Evolutionary conservation across 2,797 vertebrate species (phyloP).

Genomic region (Pempheris klunzingeri): DNA sequence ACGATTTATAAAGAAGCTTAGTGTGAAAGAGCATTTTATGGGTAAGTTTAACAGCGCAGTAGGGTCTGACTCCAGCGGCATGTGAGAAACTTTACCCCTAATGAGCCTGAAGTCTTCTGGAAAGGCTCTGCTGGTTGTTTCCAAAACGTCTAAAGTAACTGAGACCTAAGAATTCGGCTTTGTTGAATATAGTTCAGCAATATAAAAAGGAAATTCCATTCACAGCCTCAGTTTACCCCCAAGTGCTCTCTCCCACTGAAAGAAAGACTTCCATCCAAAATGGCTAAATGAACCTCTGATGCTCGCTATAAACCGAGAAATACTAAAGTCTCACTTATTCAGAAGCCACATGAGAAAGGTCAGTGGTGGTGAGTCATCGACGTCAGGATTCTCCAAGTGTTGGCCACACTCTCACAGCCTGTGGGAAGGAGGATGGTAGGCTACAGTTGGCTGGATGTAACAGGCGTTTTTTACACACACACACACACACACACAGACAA

Average conservation of each 20-base stretch:
- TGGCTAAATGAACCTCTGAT: constrained; percentile 42
- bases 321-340: constrained; percentile 66
- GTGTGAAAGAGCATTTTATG: constrained; percentile 30
- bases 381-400: constrained; percentile 58
- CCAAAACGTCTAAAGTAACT: constrained; percentile 41
- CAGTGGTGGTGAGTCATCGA: constrained; percentile 72
- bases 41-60: constrained; percentile 29
- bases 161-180: constrained; percentile 43
- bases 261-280: constrained; percentile 51
- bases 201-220: constrained; percentile 64
- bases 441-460: constrained; percentile 35
- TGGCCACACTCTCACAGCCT: constrained; percentile 49
- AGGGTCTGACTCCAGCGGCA: constrained; percentile 26
- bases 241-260: constrained; percentile 34
- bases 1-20: constrained; percentile 24
- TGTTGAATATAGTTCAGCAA: constrained; percentile 52
- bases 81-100: constrained; percentile 37
- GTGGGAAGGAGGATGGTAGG: constrained; percentile 62
- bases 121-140: constrained; percentile 34
- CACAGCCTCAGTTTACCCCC: constrained; percentile 44
- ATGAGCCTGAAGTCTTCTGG: constrained; percentile 34
- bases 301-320: constrained; percentile 49
- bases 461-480: constrained; percentile 34
- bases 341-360: constrained; percentile 79
- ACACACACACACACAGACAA: constrained; percentile 33